Evolutionary conservation across 2,888 invertebrate genomes (phyloP).

Genomic region (Tetramorium bicarinatum): DNA sequence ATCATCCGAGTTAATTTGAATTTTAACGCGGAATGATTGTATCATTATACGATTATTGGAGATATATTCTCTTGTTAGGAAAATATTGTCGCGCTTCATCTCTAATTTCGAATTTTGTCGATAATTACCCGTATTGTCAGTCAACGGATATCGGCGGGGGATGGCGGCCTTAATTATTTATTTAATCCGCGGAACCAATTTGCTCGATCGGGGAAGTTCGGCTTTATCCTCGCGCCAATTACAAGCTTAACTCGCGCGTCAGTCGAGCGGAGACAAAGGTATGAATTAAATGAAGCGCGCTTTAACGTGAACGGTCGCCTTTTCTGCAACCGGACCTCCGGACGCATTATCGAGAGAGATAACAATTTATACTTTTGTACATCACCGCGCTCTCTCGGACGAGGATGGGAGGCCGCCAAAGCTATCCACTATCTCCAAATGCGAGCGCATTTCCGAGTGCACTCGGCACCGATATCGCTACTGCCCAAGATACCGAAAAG

Average conservation of each 20-base stretch:
- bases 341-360: slow-evolving; percentile 34
- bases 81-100: slow-evolving; percentile 18
- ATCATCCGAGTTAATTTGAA: neutral
- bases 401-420: slow-evolving; percentile 42
- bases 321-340: neutral
- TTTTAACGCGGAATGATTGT: neutral
- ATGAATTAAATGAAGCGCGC: slow-evolving; percentile 39
- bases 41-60: neutral
- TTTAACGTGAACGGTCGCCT: slow-evolving; percentile 15
- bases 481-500: slow-evolving; percentile 63
- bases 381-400: slow-evolving; percentile 40
- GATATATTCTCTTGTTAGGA: neutral
- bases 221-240: slow-evolving; percentile 42
- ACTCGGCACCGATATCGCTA: slow-evolving; percentile 61
- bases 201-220: slow-evolving; percentile 25
- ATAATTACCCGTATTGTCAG: slow-evolving; percentile 23
- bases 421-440: slow-evolving; percentile 54
- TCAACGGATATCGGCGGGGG: neutral
- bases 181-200: slow-evolving; percentile 43
- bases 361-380: slow-evolving; percentile 60
- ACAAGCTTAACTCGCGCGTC: slow-evolving; percentile 35
- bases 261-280: slow-evolving; percentile 25
- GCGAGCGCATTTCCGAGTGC: slow-evolving; percentile 61
- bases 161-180: slow-evolving; percentile 31
- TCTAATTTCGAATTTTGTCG: slow-evolving; percentile 7